Evolutionary conservation across 2,797 vertebrate species (phyloP), one percentile per base, ranked within the genome.

Genomic region (Neoniphon sammara): DNA sequence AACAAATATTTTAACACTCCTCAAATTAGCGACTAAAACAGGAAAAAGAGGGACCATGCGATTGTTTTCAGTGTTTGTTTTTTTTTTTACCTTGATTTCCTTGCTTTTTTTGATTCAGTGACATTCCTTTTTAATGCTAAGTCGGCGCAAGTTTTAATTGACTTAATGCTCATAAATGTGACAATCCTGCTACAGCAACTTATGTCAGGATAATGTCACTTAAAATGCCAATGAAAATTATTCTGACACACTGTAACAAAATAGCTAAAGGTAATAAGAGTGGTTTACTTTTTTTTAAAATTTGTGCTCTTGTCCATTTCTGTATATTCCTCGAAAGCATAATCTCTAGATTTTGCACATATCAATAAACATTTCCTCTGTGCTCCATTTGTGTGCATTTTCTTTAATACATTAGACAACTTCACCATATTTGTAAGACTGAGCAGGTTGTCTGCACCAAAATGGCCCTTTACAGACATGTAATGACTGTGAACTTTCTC

Each of bases 311-410:
- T 74, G 57, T 68, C 66, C 75, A 83, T 59, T 70, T 27, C 25
- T 86, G 55, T 73, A 39, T 70, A 63, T 61, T 74, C 67, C 63
- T 82, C 52, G 25, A 49, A 82, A 60, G 63, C 67, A 79, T 63
- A 60, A 68, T 85, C 56, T 66, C 68, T 62, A 75, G 73, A 83
- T 57, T 62, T 75, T 77, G 80, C 85, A 85, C 75, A 47, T 67
- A 78, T 89, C 81, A 89, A 91, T 90, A 91, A 92, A 90, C 70
- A 80, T 83, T 85, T 88, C 80, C 63, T 59, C 76, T 83, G 63
- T 83, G 86, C 81, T 74, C 61, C 68, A 79, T 83, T 50, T 85
- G 53, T 81, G 66, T 84, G 49, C 70, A 80, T 81, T 81, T 83
- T 70, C 62, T 82, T 78, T 75, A 80, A 74, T 3, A 44, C 71